Evolutionary conservation across 2,113 vertebrate genomes (phyloP).

Genomic region (Canis aureus): DNA sequence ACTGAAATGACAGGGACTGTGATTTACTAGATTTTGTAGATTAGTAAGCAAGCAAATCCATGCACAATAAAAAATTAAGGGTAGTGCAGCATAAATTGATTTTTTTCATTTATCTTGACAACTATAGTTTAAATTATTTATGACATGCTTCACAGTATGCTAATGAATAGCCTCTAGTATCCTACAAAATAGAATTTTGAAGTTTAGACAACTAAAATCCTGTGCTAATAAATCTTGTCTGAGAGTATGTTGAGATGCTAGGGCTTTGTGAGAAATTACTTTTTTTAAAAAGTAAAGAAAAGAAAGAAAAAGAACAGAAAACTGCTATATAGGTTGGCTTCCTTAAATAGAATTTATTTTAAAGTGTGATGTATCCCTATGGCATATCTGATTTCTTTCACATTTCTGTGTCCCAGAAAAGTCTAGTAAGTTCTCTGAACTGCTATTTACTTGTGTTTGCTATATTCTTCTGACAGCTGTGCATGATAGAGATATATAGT

Average conservation of each 20-base stretch:
- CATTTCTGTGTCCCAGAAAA: slow-evolving; percentile 77
- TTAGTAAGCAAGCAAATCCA: slow-evolving; percentile 38
- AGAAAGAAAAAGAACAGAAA: background rate
- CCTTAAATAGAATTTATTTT: slow-evolving; percentile 73
- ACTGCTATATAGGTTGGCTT: slow-evolving; percentile 46
- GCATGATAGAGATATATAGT: background rate
- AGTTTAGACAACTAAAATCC: slow-evolving; percentile 44
- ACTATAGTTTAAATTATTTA: slow-evolving; percentile 74
- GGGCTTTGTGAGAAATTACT: slow-evolving; percentile 23
- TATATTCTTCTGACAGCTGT: slow-evolving; percentile 46
- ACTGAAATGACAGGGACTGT: slow-evolving; percentile 33
- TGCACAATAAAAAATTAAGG: slow-evolving; percentile 54
- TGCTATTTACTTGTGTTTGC: slow-evolving; percentile 51
- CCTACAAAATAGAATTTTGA: slow-evolving; percentile 61
- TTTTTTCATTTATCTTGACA: slow-evolving; percentile 69
- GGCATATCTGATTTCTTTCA: slow-evolving; percentile 51
- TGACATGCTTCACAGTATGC: slow-evolving; percentile 41
- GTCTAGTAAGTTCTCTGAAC: slow-evolving; percentile 31
- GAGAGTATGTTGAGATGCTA: background rate
- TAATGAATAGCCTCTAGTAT: slow-evolving; percentile 50
- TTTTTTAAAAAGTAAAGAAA: background rate
- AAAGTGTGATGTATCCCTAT: slow-evolving; percentile 50
- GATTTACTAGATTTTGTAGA: slow-evolving; percentile 55
- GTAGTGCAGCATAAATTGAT: background rate
- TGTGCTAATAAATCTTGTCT: slow-evolving; percentile 52